Base-by-base conservation (phyloP, 2,888 invertebrate species). In the Cryptophagus acutangulus region DNA sequence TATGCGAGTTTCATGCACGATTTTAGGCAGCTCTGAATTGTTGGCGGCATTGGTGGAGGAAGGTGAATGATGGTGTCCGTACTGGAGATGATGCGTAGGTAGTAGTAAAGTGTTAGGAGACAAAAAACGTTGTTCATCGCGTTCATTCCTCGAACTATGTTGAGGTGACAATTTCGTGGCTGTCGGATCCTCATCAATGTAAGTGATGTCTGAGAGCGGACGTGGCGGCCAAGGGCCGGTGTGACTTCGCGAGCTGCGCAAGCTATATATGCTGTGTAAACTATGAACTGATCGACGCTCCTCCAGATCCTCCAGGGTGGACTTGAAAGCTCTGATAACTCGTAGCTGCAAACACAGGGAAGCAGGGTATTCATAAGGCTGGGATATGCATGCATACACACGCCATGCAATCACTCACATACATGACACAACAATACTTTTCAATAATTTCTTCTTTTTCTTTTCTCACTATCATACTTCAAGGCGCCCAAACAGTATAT, bases 291-390 rank as follows among this genome's bases (percentile, higher is more conserved):
- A 95, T 74, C 96, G 91, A 67, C 94, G 87, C 78, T 99, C 97
- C 78, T 93, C 96, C 79, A 97, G 79, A 79, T 97, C 97, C 84
- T 99, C 97, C 82, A 99, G 82, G 71, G 88, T 95, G 69, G 94
- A 94, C 81, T 90, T 94, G 90, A 97, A 99, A 73, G 97, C 97
- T 80, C 95, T 91, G 79, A 97, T 95, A 77, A 99, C 97, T 77
- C 97, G 92, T 79, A 97, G 87, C 97, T 97, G 94, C 81, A 89
- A 90, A 81, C 78, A 77, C 72, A 77, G 76, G 77, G 76, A 67
- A 69, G 69, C 69, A 67, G 68, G 69, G 65, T 68, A 64, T 62
- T 69, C 65, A 68, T 67, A 63, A 67, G 67, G 63, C 65, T 50
- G 63, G 66, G 66, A 63, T 61, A 58, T 55, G 63, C 60, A 61